These are phyloP conservation scores for Hucho hucho DNA, from an alignment of 2,113 vertebrate species.

Conservation along the genomic window DNA sequence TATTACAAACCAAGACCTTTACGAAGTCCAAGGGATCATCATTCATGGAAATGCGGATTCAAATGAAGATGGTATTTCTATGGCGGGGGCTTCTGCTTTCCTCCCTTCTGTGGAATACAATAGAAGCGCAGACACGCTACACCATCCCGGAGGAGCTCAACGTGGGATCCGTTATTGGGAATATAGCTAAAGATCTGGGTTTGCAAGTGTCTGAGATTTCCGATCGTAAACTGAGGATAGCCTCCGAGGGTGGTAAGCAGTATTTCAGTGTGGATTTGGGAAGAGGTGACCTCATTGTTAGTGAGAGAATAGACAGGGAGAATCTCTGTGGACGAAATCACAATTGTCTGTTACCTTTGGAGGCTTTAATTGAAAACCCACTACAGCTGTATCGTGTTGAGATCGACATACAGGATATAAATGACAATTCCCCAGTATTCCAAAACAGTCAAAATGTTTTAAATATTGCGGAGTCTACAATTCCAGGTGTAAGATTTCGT, in stretches of 20 bases:
- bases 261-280: constrained; percentile 68
- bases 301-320: constrained; percentile 58
- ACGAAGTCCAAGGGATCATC: neutral
- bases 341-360: constrained; percentile 58
- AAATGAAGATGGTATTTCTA: neutral
- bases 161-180: constrained; percentile 70
- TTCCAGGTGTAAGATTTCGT: constrained; percentile 58
- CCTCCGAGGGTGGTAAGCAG: constrained; percentile 74
- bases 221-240: constrained; percentile 73
- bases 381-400: constrained; percentile 65
- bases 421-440: constrained; percentile 72
- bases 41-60: neutral
- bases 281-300: constrained; percentile 60
- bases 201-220: constrained; percentile 72
- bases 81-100: neutral
- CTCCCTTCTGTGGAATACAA: constrained; percentile 49
- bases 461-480: constrained; percentile 66
- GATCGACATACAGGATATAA: constrained; percentile 72
- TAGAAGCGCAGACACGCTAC: constrained; percentile 64
- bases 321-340: constrained; percentile 48
- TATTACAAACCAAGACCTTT: neutral
- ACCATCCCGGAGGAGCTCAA: constrained; percentile 73
- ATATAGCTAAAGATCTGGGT: constrained; percentile 75
- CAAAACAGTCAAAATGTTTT: constrained; percentile 60
- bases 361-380: constrained; percentile 59